These are phyloP conservation scores for Triplophysa rosa DNA, from an alignment of 2,113 vertebrate genomes.

Conservation along the genomic window DNA sequence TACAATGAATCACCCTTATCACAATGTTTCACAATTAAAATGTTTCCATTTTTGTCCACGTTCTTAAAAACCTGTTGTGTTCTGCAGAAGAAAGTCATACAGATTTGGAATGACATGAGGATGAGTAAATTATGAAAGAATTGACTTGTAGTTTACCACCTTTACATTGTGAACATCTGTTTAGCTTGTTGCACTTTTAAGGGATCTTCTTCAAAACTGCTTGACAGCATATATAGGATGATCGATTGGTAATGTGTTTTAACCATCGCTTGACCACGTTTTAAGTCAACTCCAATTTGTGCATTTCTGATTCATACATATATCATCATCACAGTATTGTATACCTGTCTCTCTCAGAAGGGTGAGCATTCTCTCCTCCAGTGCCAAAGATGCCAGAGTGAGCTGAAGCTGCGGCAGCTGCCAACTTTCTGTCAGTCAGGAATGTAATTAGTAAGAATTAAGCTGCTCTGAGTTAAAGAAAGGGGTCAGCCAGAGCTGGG, in stretches of 20 bases:
- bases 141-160: no score
- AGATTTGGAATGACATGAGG: no score
- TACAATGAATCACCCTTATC: no score
- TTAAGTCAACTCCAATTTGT: slow-evolving; percentile 32
- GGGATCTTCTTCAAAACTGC: no score
- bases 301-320: slow-evolving; percentile 69
- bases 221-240: no score
- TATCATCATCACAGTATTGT: slow-evolving; percentile 64
- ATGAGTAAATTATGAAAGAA: no score
- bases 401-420: slow-evolving; percentile 69
- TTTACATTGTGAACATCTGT: no score
- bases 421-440: slow-evolving; percentile 89
- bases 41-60: no score
- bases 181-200: no score
- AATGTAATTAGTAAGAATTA: slow-evolving; percentile 89
- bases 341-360: slow-evolving; percentile 38
- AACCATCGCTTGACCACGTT: background rate
- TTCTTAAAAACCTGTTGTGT: no score
- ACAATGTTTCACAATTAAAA: no score
- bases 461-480: slow-evolving; percentile 79
- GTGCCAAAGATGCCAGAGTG: slow-evolving; percentile 64
- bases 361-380: slow-evolving; percentile 41
- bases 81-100: no score
- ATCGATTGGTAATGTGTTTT: background rate
- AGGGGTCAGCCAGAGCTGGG: slow-evolving; percentile 83